These are phyloP conservation scores for Capitella teleta DNA, from an alignment of 1,140 invertebrate genomes.

Conservation along the genomic window DNA sequence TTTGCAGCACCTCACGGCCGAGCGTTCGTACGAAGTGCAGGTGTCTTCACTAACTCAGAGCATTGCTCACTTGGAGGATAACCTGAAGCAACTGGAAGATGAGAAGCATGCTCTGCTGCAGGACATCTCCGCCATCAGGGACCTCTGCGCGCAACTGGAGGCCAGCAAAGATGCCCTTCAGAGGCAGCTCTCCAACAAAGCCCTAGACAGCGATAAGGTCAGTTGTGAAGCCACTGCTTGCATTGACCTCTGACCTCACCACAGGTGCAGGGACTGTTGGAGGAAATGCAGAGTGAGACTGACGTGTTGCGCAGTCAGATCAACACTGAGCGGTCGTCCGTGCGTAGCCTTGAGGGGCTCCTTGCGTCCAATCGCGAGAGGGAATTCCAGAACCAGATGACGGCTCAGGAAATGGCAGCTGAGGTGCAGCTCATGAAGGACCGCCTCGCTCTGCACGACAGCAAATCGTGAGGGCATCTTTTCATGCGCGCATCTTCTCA, in stretches of 20 bases:
- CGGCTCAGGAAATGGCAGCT: conserved; percentile 35
- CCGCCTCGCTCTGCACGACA: conserved; percentile 35
- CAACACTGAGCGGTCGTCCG: conserved; percentile 21
- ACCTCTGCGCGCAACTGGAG: conserved; percentile 36
- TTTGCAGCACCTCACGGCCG: too few species aligned
- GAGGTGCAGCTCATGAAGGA: conserved; percentile 41
- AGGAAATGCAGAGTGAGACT: conserved; percentile 33
- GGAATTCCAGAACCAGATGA: conserved; percentile 37
- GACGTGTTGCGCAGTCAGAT: conserved; percentile 31
- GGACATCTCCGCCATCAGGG: conserved; percentile 35
- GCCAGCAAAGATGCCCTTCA: conserved; percentile 34
- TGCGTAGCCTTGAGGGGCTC: conserved; percentile 36
- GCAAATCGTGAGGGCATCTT: conserved; percentile 33
- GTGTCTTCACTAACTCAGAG: conserved; percentile 34
- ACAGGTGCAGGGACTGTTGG: conserved; percentile 28
- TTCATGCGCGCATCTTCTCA: background rate
- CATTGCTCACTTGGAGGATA: conserved; percentile 33
- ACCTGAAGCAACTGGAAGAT: conserved; percentile 29
- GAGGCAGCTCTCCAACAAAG: conserved; percentile 29
- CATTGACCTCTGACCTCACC: too few species aligned
- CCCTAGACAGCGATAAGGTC: conserved; percentile 40
- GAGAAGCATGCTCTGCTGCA: conserved; percentile 27
- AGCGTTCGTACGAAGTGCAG: conserved; percentile 39
- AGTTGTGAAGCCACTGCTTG: background rate
- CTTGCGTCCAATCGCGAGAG: conserved; percentile 37